Evolutionary conservation across 1,140 invertebrate species (phyloP).

Genomic region (Zophobas atratus): DNA sequence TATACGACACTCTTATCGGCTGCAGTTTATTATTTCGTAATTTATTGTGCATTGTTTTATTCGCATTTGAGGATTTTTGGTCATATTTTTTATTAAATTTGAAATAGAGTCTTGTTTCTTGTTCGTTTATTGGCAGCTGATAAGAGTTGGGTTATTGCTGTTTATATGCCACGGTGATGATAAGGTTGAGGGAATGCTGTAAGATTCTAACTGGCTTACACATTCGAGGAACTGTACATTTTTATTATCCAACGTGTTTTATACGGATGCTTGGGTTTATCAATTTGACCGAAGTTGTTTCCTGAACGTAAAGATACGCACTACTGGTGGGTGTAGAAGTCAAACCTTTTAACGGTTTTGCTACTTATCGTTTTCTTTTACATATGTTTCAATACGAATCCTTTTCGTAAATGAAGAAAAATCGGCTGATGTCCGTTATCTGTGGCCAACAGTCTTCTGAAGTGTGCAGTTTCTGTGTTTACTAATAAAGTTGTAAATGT

Average conservation of each 20-base stretch:
- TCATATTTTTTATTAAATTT: neutral
- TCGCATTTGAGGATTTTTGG: neutral
- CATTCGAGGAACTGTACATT: slow-evolving; percentile 2
- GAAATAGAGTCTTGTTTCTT: slow-evolving; percentile 2
- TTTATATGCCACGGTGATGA: slow-evolving; percentile 8
- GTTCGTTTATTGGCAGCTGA: neutral
- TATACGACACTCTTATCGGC: slow-evolving; percentile 54
- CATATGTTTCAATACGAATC: too few species aligned
- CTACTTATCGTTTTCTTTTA: too few species aligned
- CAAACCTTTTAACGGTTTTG: slow-evolving; percentile 26
- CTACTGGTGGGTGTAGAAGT: slow-evolving; percentile 46
- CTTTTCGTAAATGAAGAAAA: too few species aligned
- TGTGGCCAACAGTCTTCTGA: too few species aligned
- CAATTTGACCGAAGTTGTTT: slow-evolving; percentile 51
- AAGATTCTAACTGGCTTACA: neutral
- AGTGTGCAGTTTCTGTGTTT: too few species aligned
- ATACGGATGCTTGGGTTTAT: slow-evolving; percentile 54
- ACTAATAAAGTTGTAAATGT: too few species aligned
- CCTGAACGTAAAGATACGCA: slow-evolving; percentile 50
- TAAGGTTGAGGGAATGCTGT: slow-evolving; percentile 8
- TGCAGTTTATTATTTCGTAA: slow-evolving; percentile 51
- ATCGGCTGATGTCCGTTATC: too few species aligned
- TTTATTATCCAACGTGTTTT: slow-evolving; percentile 51
- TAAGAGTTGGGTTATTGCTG: slow-evolving; percentile 3
- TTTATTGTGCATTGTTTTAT: slow-evolving; percentile 47